Evolutionary conservation across 2,797 vertebrate genomes (phyloP).

Genomic region (Myotis myotis): DNA sequence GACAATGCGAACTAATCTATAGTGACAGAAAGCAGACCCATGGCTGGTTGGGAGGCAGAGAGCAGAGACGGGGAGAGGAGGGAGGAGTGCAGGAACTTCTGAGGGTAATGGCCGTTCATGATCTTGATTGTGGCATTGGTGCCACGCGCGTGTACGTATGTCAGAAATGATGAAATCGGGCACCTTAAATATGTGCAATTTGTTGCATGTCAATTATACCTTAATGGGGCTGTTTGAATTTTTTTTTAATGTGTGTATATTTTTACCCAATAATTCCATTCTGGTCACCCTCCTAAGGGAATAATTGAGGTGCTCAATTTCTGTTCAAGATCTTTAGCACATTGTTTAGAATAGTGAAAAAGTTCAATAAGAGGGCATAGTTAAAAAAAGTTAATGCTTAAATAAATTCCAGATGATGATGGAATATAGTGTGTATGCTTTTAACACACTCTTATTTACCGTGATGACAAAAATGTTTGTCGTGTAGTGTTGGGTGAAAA

Average conservation of each 20-base stretch:
- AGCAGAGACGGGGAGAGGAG: background rate
- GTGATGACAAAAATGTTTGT: background rate
- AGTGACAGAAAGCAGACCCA: background rate
- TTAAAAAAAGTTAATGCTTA: constrained; percentile 17
- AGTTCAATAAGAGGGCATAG: background rate
- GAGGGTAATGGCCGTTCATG: background rate
- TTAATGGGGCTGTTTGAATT: background rate
- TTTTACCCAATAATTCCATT: constrained; percentile 34
- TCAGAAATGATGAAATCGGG: background rate
- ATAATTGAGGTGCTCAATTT: constrained; percentile 29
- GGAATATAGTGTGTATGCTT: background rate
- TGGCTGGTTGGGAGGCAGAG: background rate
- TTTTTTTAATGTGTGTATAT: background rate
- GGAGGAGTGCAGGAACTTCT: background rate
- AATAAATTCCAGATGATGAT: constrained; percentile 42
- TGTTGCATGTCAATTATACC: background rate
- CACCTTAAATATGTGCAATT: background rate
- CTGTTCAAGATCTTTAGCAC: background rate
- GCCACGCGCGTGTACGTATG: background rate
- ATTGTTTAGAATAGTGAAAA: background rate
- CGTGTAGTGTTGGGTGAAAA: background rate
- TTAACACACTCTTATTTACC: background rate
- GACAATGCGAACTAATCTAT: background rate
- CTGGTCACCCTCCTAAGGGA: background rate
- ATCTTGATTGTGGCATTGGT: background rate